These are phyloP conservation scores for Parazoanthus darwini DNA, from an alignment of 92 coral and sea anemone species.

Conservation along the genomic window DNA sequence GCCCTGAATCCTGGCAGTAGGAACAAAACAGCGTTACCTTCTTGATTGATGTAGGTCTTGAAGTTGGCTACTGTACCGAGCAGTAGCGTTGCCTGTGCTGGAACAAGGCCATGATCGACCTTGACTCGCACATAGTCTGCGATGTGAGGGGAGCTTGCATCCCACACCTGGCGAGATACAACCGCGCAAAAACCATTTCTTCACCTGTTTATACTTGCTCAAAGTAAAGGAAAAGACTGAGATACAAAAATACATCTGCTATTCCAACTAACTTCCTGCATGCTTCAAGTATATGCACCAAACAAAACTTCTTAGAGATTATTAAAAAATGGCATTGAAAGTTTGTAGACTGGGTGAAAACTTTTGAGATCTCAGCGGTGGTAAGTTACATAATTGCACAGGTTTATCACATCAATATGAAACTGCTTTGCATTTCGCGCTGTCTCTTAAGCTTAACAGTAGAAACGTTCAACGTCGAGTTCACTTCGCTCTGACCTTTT, in stretches of 20 bases:
- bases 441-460: too few relatives aligned
- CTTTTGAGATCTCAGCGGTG: too few relatives aligned
- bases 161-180: constrained; percentile 78
- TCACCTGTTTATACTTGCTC: background rate
- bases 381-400: too few relatives aligned
- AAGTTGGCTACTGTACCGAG: constrained; percentile 88
- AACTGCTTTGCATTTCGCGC: too few relatives aligned
- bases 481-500: too few relatives aligned
- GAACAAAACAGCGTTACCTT: constrained; percentile 62
- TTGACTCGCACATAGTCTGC: constrained; percentile 87
- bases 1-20: background rate
- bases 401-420: too few relatives aligned
- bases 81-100: constrained; percentile 70
- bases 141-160: constrained; percentile 78
- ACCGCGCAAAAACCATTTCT: background rate
- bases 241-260: background rate
- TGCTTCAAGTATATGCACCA: background rate
- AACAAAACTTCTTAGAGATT: background rate
- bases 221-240: background rate
- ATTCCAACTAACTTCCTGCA: background rate
- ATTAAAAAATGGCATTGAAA: background rate
- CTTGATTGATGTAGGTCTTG: constrained; percentile 79
- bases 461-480: too few relatives aligned
- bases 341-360: background rate
- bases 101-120: constrained; percentile 83